Evolutionary conservation across 2,888 invertebrate genomes (phyloP), one percentile per base, ranked within the genome.

Genomic region (Agrotis clavis): DNA sequence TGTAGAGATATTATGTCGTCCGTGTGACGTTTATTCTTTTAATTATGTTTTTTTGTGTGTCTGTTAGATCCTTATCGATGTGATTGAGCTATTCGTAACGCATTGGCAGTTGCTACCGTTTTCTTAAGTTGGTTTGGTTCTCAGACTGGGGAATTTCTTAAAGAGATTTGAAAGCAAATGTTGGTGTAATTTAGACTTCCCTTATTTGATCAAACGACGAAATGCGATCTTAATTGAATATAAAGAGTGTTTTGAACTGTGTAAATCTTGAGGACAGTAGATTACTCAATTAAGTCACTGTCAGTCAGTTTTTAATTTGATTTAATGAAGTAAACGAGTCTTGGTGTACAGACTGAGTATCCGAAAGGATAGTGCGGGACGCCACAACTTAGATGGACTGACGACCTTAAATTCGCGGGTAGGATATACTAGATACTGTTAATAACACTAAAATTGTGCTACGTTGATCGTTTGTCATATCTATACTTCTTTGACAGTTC

Each of bases 51-150:
- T 67, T 59, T 68, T 48, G 3, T 41, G 45, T 67, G 41, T 21
- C 1, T 13, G 5, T 65, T 47, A 25, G 81, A 77, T 81, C 16
- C 60, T 67, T 69, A 79, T 80, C 74, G 64, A 19, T n/a, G 4
- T 65, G 67, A 82, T 73, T 78, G 64, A 78, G 68, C 62, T 47
- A 53, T 77, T 66, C 51, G 56, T 78, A 68, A 71, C 41, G 56
- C 59, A 45, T 30, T 19, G 1, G 6, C 9, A 41, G 41, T 41
- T 19, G 79, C 79, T 82, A 79, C 82, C 53, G 82, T 77, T 77
- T 67, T 11, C 5, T 50, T 1, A 25, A 16, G 5, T 60, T 13
- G 16, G 53, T 66, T 76, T 21, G 57, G 64, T 67, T 79, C 64
- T 57, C 61, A 71, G 35, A 56, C 35, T 45, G 6, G 4, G 1